phyloP scores from a whole-genome alignment of 2,113 vertebrate species.

The Salvelinus fontinalis region DNA sequence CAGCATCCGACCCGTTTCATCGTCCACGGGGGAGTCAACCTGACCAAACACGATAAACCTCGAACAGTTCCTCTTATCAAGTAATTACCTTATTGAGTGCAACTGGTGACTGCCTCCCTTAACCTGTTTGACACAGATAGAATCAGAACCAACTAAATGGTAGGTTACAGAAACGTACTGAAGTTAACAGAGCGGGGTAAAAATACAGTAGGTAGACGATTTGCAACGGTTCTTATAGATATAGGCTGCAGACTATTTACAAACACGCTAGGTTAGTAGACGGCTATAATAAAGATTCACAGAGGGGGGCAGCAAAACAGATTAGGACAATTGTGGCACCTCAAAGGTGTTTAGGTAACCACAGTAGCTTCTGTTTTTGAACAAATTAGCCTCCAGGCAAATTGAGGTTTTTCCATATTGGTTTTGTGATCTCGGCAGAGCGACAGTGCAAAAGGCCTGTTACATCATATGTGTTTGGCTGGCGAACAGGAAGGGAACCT shows the following conservation, averaged over 20 bases:
- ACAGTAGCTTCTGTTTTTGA: constrained; percentile 33
- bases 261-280: not conserved
- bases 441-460: constrained; percentile 30
- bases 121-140: constrained; percentile 24
- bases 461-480: constrained; percentile 42
- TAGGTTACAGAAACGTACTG: not conserved
- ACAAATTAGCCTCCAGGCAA: constrained; percentile 59
- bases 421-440: constrained; percentile 48
- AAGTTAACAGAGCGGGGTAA: not conserved
- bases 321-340: constrained; percentile 36
- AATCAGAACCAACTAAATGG: constrained; percentile 3
- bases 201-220: not conserved
- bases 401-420: constrained; percentile 63
- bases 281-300: not conserved
- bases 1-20: not conserved
- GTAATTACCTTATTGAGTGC: constrained; percentile 44
- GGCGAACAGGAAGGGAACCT: constrained; percentile 37
- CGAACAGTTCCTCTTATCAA: constrained; percentile 40
- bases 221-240: not conserved
- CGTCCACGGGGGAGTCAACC: not conserved
- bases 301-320: not conserved
- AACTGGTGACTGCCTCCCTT: constrained; percentile 36
- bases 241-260: not conserved
- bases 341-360: constrained; percentile 42
- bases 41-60: constrained; percentile 36